Evolutionary conservation across 1,140 invertebrate genomes (phyloP).

Genomic region (Ceratina japonica): DNA sequence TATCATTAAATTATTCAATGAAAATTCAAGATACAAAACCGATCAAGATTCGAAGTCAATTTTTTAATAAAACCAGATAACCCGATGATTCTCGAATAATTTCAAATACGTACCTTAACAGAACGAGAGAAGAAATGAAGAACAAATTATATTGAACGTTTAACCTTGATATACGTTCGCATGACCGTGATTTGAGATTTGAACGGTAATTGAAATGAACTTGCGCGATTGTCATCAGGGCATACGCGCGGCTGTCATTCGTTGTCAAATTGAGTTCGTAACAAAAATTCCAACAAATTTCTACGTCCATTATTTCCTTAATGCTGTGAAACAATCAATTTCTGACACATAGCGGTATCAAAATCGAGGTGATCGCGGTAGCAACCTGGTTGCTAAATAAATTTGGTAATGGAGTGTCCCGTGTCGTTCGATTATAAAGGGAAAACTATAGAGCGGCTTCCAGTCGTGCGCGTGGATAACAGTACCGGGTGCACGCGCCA

Average conservation of each 20-base stretch:
- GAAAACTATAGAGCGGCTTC: slow-evolving; percentile 40
- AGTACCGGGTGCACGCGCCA: slow-evolving; percentile 54
- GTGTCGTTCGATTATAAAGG: slow-evolving; percentile 29
- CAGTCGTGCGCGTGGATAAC: slow-evolving; percentile 39
- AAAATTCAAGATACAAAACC: too few relatives aligned
- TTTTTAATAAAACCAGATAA: too few relatives aligned
- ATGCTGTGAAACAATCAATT: not conserved
- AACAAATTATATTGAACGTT: too few relatives aligned
- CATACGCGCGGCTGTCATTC: slow-evolving; percentile 37
- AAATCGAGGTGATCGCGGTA: slow-evolving; percentile 20
- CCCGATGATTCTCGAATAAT: too few relatives aligned
- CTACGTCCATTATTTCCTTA: not conserved
- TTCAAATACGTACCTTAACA: too few relatives aligned
- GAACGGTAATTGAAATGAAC: slow-evolving; percentile 12
- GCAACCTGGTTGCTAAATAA: slow-evolving; percentile 20
- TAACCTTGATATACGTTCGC: too few relatives aligned
- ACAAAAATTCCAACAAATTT: slow-evolving; percentile 27
- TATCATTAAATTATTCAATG: too few relatives aligned
- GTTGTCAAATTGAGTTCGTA: slow-evolving; percentile 28
- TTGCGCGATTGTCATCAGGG: not conserved
- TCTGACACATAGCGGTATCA: not conserved
- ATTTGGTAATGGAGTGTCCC: slow-evolving; percentile 62
- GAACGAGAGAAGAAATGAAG: too few relatives aligned
- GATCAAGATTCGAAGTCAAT: too few relatives aligned
- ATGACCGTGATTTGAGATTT: too few relatives aligned